Evolutionary conservation across 1,140 invertebrate species (phyloP).

Genomic region (Dreissena rostriformis): DNA sequence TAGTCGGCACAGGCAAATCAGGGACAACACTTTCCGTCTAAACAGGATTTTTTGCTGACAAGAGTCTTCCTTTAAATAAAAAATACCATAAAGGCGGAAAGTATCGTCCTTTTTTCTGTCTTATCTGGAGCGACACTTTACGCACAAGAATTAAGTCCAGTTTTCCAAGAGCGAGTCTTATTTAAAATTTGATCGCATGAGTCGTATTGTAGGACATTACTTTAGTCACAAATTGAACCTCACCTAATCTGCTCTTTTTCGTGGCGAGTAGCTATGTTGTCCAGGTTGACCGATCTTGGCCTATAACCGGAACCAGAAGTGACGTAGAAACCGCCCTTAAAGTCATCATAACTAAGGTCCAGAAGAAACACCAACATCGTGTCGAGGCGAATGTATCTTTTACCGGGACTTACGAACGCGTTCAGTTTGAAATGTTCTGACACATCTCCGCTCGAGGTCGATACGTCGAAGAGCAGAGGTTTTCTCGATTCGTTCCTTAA

Average conservation of each 20-base stretch:
- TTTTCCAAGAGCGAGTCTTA: too few relatives aligned
- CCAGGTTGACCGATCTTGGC: constrained; percentile 31
- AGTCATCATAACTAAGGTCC: constrained; percentile 7
- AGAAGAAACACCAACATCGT: constrained; percentile 19
- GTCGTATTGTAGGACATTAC: too few relatives aligned
- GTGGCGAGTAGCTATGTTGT: constrained; percentile 42
- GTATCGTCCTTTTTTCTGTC: too few relatives aligned
- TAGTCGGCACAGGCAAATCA: too few relatives aligned
- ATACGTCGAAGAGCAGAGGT: constrained; percentile 40
- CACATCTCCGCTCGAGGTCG: neutral
- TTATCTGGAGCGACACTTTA: too few relatives aligned
- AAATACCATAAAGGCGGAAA: too few relatives aligned
- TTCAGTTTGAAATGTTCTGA: constrained; percentile 14
- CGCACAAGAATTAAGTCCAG: too few relatives aligned
- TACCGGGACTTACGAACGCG: constrained; percentile 22
- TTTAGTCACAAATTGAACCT: too few relatives aligned
- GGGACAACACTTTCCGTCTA: too few relatives aligned
- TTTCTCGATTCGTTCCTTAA: constrained; percentile 28
- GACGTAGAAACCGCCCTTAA: constrained; percentile 14
- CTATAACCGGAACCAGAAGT: constrained; percentile 42
- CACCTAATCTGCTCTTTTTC: constrained; percentile 16
- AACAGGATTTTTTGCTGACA: too few relatives aligned
- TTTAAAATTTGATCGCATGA: too few relatives aligned
- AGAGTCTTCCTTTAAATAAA: too few relatives aligned
- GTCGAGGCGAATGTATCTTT: constrained; percentile 37